Percentiles rank a stretch among this genome's conserved stretches.
Conservation (phyloP, 2,888 invertebrate species). For the Dryomyza anilis region DNA sequence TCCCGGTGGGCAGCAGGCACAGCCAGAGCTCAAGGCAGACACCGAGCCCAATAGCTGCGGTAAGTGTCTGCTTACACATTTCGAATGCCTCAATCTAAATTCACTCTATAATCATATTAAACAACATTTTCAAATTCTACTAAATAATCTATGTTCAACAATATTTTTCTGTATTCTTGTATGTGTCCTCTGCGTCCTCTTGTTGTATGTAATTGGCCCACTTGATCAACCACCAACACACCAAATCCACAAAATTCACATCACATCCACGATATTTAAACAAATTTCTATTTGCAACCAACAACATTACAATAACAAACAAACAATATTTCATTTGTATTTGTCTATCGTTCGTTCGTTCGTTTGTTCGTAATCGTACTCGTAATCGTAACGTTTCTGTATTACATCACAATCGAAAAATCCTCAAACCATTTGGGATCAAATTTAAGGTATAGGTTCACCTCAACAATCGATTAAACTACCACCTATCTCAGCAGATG, state of each 20-base stretch:
- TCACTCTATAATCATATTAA: not conserved
- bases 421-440: conserved; percentile 38
- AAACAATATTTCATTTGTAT: conserved; percentile 8
- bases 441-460: conserved; percentile 54
- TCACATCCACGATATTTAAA: conserved; percentile 13
- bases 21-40: conserved; percentile 57
- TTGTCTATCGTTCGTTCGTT: conserved; percentile 25
- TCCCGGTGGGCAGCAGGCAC: conserved; percentile 71
- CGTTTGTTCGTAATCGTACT: conserved; percentile 29
- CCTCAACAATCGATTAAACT: conserved; percentile 61
- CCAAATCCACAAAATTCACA: conserved; percentile 10
- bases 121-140: not conserved
- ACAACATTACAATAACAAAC: conserved; percentile 4
- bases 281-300: conserved; percentile 10
- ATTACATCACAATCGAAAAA: conserved; percentile 35
- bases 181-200: conserved; percentile 34
- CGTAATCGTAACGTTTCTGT: conserved; percentile 23
- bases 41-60: not conserved
- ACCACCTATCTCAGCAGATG: conserved; percentile 62
- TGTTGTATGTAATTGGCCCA: conserved; percentile 38
- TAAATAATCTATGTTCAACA: conserved; percentile 17
- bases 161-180: conserved; percentile 33
- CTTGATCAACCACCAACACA: conserved; percentile 29
- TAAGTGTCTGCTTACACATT: not conserved
- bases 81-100: not conserved